Percentiles rank a stretch among this genome's conserved stretches.
Conservation (phyloP, 2,797 vertebrate genomes). For the Pterois miles region DNA sequence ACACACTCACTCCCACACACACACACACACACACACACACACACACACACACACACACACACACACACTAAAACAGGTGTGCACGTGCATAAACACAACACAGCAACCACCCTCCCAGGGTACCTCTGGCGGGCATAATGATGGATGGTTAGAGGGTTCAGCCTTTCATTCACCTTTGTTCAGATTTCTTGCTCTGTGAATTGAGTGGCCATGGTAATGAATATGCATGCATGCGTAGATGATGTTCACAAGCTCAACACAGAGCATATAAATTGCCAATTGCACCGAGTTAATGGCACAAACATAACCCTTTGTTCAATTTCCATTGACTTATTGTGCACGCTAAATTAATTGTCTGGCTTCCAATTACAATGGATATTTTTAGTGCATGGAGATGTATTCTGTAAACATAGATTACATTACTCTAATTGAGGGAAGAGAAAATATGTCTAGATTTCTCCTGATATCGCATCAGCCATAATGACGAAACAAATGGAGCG, state of each 20-base stretch:
- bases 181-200: slow-evolving; percentile 57
- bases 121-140: slow-evolving; percentile 50
- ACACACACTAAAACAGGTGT: not conserved
- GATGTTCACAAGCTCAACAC: slow-evolving; percentile 70
- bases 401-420: slow-evolving; percentile 74
- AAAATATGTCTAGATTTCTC: slow-evolving; percentile 63
- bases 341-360: slow-evolving; percentile 72
- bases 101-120: slow-evolving; percentile 9
- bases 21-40: not conserved
- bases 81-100: not conserved
- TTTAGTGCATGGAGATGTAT: slow-evolving; percentile 54
- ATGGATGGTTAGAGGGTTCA: slow-evolving; percentile 59
- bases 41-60: not conserved
- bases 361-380: slow-evolving; percentile 70
- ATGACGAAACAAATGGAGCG: slow-evolving; percentile 60
- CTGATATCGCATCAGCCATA: slow-evolving; percentile 60
- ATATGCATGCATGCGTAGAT: slow-evolving; percentile 65
- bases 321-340: slow-evolving; percentile 67
- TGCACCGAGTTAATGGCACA: slow-evolving; percentile 76
- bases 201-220: slow-evolving; percentile 65
- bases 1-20: not conserved
- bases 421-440: slow-evolving; percentile 67
- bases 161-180: slow-evolving; percentile 70
- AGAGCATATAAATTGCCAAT: slow-evolving; percentile 76
- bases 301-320: slow-evolving; percentile 77